Base-by-base conservation (phyloP, 2,888 invertebrate species). In the Mesodorylaimus sp. region DNA sequence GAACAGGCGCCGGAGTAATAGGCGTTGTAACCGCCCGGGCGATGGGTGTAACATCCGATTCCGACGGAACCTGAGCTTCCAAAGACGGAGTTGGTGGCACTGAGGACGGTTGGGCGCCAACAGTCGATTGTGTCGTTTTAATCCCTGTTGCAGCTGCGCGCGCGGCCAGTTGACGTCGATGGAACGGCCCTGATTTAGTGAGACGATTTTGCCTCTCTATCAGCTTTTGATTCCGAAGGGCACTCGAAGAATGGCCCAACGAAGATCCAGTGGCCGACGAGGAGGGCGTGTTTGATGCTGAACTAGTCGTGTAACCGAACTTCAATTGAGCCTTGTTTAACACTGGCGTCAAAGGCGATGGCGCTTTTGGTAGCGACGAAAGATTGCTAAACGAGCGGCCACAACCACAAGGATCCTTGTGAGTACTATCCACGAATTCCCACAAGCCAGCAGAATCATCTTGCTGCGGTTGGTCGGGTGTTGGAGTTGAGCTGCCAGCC, bases 291-390 rank as follows among this genome's bases (percentile, higher is more conserved):
- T n/a, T n/a, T n/a, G n/a, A n/a, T n/a, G n/a, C n/a, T n/a, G n/a
- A n/a, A n/a, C 38, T 5, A 21, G 47, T 25, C 23, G 24, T 26
- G 38, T 25, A 38, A 25, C 47, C 47, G 38, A 47, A 36, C 27
- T 47, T 47, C 38, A 47, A 28, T 23, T 36, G 27, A 10, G 47
- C 47, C 27, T 47, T 47, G 23, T 44, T 26, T 7, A 26, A 26
- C 5, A 23, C 44, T 7, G 3, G 24, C 26, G 3, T 3, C 26
- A 10, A 25, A 5, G 26, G 3, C 19, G 26, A 7, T 13, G 44
- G 25, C 21, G 44, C 19, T 26, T 7, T 19, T 19, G 44, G 19
- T n/a, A 36, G 36, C 10, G n/a, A 10, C n/a, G 10, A 10, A 36
- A n/a, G 10, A n/a, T n/a, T 36, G 36, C 10, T 36, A 36, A 10